Base-by-base conservation (phyloP, 2,888 invertebrate species). In the Tenthredo mesomela region DNA sequence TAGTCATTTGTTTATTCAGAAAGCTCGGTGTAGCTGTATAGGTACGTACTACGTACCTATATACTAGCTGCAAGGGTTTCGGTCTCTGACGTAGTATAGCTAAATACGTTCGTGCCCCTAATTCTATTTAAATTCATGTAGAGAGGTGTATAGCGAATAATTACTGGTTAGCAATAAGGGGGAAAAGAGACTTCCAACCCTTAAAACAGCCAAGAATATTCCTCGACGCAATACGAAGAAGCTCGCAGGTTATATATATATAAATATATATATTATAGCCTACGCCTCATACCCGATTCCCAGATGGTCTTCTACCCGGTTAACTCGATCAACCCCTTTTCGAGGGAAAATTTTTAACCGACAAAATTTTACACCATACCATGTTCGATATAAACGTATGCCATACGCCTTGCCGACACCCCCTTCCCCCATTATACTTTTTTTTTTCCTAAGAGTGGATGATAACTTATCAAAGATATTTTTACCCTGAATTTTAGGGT, bases 101-200 rank as follows among this genome's bases (percentile, higher is more conserved):
- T 43, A 73, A 73, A 73, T 54, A 33, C 77, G 33, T 77, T 77
- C 54, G 77, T 54, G 47, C 18, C 73, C 77, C 77, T 54, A 50
- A 77, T 77, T 50, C 50, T 77, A 77, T 77, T 77, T 54, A 77
- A 77, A 77, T 77, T n/a, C 40, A 77, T 77, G 77, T 54, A 77
- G 54, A 77, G 77, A 77, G 77, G 77, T 77, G 77, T 77, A 54
- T 77, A 54, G 40, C 77, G 77, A 77, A 77, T 77, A 77, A 73
- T 73, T 73, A 40, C 40, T 73, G 40, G 71, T 40, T 73, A 73
- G 71, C 43, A 43, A 73, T 73, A 43, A 73, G 71, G 43, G 43
- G 40, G 25, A 73, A 25, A 73, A 25, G 43, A 18, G 71, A 40
- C 67, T 25, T 21, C 9, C 25, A 10, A 25, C 61, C 25, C 61